Conservation (phyloP, 2,113 vertebrate genomes). For the Crypturellus undulatus region DNA sequence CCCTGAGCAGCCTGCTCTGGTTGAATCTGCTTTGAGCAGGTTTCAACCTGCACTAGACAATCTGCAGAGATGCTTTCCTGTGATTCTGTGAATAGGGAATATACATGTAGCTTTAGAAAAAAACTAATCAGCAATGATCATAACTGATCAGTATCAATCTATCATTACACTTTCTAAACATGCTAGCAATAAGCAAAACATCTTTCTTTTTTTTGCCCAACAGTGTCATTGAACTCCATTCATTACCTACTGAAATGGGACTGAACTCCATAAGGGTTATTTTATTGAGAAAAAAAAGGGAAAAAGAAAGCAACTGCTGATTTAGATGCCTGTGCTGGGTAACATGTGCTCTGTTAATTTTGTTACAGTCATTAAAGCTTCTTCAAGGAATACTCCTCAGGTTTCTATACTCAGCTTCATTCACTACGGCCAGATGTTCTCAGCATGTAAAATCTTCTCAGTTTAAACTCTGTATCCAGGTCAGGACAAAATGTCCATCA, state of each 20-base stretch:
- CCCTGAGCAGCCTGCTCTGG: no score
- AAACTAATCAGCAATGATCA: neutral
- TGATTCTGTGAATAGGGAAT: neutral
- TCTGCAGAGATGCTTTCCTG: no score
- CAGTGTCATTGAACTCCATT: neutral
- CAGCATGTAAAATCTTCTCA: neutral
- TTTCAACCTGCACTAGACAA: no score
- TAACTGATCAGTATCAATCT: neutral
- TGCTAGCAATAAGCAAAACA: neutral
- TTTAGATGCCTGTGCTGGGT: neutral
- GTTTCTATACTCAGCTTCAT: neutral
- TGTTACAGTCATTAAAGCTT: neutral
- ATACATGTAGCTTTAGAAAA: neutral
- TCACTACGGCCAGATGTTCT: neutral
- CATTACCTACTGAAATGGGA: neutral
- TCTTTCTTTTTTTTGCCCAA: neutral
- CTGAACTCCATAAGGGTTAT: neutral
- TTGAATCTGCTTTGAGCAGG: no score
- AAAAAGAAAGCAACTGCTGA: neutral
- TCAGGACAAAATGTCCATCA: conserved; percentile 4
- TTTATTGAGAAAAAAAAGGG: neutral
- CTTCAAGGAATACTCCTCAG: neutral
- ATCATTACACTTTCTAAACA: neutral
- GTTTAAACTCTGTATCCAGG: neutral
- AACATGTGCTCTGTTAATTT: neutral